Base-by-base conservation (phyloP, 2,888 invertebrate species). In the Neoitamus cyanurus region DNA sequence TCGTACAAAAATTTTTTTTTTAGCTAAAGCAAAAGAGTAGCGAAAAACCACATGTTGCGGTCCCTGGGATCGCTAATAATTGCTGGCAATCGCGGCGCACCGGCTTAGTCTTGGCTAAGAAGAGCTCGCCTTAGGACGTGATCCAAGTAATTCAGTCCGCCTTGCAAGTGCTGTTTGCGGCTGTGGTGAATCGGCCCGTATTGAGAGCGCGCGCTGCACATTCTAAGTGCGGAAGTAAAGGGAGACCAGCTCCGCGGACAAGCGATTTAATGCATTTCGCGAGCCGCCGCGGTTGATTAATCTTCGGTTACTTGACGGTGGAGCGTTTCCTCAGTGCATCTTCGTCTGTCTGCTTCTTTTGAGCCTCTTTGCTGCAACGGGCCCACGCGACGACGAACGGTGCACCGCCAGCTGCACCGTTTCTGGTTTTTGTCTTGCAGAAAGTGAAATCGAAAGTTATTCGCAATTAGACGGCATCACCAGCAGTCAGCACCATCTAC, bases 361-460 rank as follows among this genome's bases (percentile, higher is more conserved):
- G 46, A 46, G 15, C 25, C 37, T 46, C 15, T n/a, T 9, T 46
- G 77, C 77, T 25, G 20, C 30, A 25, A 42, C 46, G 3, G 36
- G 11, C 42, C 42, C 25, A 42, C 15, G 77, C 46, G 42, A n/a
- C 36, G 46, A 11, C 37, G 37, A 20, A 75, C 20, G 31, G 30
- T 31, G 31, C 25, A 31, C n/a, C 20, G 25, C 9, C 30, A 75
- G 37, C 7, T 77, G 77, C 77, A 77, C 13, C 42, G 42, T 77
- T 77, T 77, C 77, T 42, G 77, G 77, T 77, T 77, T 58, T 70
- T 25, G 42, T 77, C 42, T 77, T 42, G 46, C 28, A 11, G 34
- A 77, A 36, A 77, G 77, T 77, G 77, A 77, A 77, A 77, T 77
- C 77, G 77, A 77, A 77, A 77, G 77, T 77, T 15, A 46, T 77